Evolutionary conservation across 2,797 vertebrate species (phyloP).

Genomic region (Sus cebifrons): DNA sequence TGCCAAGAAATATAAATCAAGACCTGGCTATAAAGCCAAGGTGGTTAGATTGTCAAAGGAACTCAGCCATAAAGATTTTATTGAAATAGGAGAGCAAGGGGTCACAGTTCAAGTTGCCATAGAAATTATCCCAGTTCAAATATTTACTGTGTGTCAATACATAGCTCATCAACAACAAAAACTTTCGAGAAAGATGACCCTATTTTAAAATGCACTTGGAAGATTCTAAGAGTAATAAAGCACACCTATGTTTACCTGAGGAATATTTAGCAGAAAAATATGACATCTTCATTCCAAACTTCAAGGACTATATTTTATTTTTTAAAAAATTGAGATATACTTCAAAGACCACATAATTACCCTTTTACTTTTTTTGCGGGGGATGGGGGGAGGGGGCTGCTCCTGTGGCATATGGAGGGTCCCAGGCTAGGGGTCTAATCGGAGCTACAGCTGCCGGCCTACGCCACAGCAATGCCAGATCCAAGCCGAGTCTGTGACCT

Average conservation of each 20-base stretch:
- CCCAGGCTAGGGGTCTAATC: no score
- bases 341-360: conserved; percentile 3
- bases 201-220: conserved; percentile 36
- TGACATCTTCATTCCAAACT: neutral
- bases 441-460: no score
- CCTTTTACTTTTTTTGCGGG: neutral
- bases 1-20: conserved; percentile 69
- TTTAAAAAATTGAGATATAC: neutral
- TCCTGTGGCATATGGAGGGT: no score
- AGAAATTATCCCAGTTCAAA: conserved; percentile 62
- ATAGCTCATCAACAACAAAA: conserved; percentile 21
- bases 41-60: conserved; percentile 42
- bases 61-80: neutral
- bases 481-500: no score
- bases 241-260: conserved; percentile 18
- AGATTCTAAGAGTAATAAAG: conserved; percentile 6
- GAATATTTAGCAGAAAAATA: conserved; percentile 67
- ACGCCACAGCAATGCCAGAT: no score
- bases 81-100: conserved; percentile 48
- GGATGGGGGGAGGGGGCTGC: no score
- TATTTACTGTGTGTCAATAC: conserved; percentile 15
- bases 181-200: neutral
- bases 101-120: conserved; percentile 34
- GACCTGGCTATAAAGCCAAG: conserved; percentile 1
- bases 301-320: conserved; percentile 10